Evolutionary conservation across 2,888 invertebrate genomes (phyloP), one percentile per base, ranked within the genome.

Genomic region (Rambutsinella grinnellia): DNA sequence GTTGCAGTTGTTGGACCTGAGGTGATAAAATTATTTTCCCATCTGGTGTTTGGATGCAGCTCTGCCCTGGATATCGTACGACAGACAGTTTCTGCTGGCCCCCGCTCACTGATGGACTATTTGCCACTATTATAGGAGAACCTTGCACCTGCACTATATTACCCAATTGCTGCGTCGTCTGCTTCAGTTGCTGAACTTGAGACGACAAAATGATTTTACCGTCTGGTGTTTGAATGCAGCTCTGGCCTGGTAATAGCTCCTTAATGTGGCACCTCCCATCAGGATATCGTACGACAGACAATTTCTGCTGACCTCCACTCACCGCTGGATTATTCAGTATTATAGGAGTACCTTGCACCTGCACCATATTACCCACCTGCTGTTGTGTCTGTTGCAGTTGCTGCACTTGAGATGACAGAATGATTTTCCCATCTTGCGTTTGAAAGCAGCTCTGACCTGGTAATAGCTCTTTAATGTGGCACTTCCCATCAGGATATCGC

Each of bases 1-100:
- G 93, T 85, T 95, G 94, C 0, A 95, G 93, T 74, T 94, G 89
- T n/a, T 88, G 86, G 17, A 89, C 89, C 23, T 88, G 86, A 8
- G 89, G 87, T 54, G 90, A 88, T 0, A 86, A 84, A 85, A 91
- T 91, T 6, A 90, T 89, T 10, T 91, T 97, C 92, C 72, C 72
- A 86, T 97, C 97, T 0, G 96, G 93, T 90, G 96, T 93, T 86
- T 96, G 94, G 53, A 97, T 92, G 69, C 97, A 88, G 85, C 97
- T 96, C 82, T 84, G 85, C 65, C 96, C 97, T 56, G 96, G 93
- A 0, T 94, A 92, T 81, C 95, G 92, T 85, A 95, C 92, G 82
- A 97, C 95, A 89, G 97, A 96, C 15, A 97, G 94, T n/a, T n/a
- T n/a, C 86, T 95, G 95, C 15, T n/a, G n/a, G n/a, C n/a, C n/a